phyloP scores from a whole-genome alignment of 2,888 invertebrate genomes.

The Polylopha cassiicola region DNA sequence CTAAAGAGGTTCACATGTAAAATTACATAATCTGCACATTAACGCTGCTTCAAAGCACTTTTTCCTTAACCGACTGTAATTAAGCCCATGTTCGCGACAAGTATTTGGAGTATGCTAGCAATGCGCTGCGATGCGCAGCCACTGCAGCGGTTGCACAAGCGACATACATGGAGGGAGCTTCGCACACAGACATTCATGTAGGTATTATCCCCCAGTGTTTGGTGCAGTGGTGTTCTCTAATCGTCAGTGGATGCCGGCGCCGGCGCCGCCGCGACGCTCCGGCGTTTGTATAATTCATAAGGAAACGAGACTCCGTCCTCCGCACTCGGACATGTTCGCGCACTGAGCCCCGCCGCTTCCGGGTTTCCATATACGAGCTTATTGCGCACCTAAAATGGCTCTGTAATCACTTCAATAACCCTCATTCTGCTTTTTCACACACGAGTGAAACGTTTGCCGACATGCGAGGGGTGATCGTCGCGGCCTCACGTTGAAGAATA shows the following conservation, averaged over 20 bases:
- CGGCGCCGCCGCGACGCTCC: slow-evolving; percentile 54
- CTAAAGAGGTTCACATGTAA: slow-evolving; percentile 7
- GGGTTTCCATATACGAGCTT: slow-evolving; percentile 41
- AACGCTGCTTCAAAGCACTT: slow-evolving; percentile 9
- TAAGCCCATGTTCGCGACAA: slow-evolving; percentile 13
- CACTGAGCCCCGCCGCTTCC: slow-evolving; percentile 54
- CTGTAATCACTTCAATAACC: slow-evolving; percentile 32
- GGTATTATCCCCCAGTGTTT: slow-evolving; percentile 54
- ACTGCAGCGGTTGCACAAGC: slow-evolving; percentile 14
- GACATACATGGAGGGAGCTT: slow-evolving; percentile 26
- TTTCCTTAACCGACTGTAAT: slow-evolving; percentile 18
- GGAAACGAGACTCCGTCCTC: slow-evolving; percentile 44
- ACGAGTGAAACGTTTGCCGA: slow-evolving; percentile 12
- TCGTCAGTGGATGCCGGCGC: slow-evolving; percentile 31
- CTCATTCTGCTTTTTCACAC: slow-evolving; percentile 12
- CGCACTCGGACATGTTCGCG: slow-evolving; percentile 27
- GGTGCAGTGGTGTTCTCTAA: slow-evolving; percentile 38
- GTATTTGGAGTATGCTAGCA: slow-evolving; percentile 12
- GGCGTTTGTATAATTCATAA: slow-evolving; percentile 72
- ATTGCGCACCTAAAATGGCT: slow-evolving; percentile 47
- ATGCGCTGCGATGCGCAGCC: too few relatives aligned
- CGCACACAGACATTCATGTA: slow-evolving; percentile 45
- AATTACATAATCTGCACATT: slow-evolving; percentile 14
- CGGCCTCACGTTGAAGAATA: slow-evolving; percentile 1
- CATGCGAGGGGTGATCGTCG: slow-evolving; percentile 5